Evolutionary conservation across 1,140 invertebrate species (phyloP).

Genomic region (Eciton burchellii): DNA sequence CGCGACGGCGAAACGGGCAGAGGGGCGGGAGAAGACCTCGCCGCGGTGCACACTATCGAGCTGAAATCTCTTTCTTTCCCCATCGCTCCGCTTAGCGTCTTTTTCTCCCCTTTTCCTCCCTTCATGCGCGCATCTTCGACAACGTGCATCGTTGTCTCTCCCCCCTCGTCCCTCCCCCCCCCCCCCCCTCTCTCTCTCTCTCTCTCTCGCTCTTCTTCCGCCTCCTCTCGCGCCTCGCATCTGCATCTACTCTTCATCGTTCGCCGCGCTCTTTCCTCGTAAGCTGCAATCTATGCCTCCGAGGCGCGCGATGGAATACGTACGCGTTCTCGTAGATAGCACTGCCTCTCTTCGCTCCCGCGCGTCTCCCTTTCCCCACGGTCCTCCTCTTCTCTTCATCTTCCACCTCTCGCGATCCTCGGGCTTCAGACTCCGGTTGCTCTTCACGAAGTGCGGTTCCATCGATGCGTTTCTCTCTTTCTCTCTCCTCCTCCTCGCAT

Average conservation of each 20-base stretch:
- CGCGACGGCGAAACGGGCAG: constrained; percentile 41
- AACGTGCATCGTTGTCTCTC: constrained; percentile 4
- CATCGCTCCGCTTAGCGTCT: constrained; percentile 46
- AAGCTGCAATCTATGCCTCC: constrained; percentile 56
- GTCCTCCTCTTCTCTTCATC: constrained; percentile 38
- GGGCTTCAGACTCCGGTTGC: constrained; percentile 20
- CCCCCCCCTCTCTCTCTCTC: not conserved
- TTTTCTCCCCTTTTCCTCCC: constrained; percentile 37
- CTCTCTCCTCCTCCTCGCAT: constrained; percentile 39
- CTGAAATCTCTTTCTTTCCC: constrained; percentile 55
- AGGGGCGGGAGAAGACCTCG: constrained; percentile 40
- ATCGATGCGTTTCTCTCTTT: constrained; percentile 50
- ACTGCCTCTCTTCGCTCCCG: not conserved
- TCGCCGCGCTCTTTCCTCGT: constrained; percentile 47
- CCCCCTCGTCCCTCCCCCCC: not conserved
- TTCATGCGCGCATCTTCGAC: constrained; percentile 9
- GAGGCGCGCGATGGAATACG: constrained; percentile 43
- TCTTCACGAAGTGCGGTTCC: constrained; percentile 45
- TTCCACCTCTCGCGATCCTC: constrained; percentile 34
- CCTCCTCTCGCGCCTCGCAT: constrained; percentile 27
- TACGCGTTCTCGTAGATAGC: constrained; percentile 50
- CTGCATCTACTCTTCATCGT: constrained; percentile 47
- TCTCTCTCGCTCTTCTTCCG: not conserved
- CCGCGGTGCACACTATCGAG: constrained; percentile 66
- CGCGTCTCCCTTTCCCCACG: constrained; percentile 25